Evolutionary conservation across 2,113 vertebrate genomes (phyloP), one percentile per base, ranked within the genome.

Genomic region (Catagonus wagneri): DNA sequence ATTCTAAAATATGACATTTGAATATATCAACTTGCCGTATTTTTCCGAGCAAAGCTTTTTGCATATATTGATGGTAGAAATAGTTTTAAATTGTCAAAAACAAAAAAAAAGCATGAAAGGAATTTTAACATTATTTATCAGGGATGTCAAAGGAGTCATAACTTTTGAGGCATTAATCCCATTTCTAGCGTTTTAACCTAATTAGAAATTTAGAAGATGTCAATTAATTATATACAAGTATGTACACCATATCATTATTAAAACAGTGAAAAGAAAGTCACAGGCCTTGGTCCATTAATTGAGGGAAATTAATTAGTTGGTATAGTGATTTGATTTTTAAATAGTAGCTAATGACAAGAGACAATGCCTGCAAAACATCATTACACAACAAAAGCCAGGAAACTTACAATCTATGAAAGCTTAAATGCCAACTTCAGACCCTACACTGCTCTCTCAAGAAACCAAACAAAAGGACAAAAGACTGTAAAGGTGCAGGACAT

Each of bases 181-280:
- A 78, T 60, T 91, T 93, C 34, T 68, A 83, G 25, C 22, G 74
- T 60, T 0, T 4, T 74, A 89, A 89, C 9, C 9, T 80, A 85
- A 92, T 17, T 83, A 87, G 85, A 83, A 85, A 61, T 69, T 25
- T 17, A 83, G 63, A 19, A 89, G 6, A 72, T 81, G 11, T 17
- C 88, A 83, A 89, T 65, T 90, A 93, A 96, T 52, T 61, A 36
- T 29, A 58, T 75, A 1, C n/a, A 85, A 83, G 6, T n/a, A 61
- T 83, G 0, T 44, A 19, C 1, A 19, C 1, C 15, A 27, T 6
- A 69, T 88, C 14, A 74, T 65, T 60, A 84, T n/a, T 83, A 81
- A 88, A 72, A 58, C 25, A 58, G 11, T 52, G 63, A 36, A 75
- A 72, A 19, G 15, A 50, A 9, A 58, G 15, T 9, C 25, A 50